Evolutionary conservation across 1,140 invertebrate genomes (phyloP).

Genomic region (Tetragnatha versicolor): DNA sequence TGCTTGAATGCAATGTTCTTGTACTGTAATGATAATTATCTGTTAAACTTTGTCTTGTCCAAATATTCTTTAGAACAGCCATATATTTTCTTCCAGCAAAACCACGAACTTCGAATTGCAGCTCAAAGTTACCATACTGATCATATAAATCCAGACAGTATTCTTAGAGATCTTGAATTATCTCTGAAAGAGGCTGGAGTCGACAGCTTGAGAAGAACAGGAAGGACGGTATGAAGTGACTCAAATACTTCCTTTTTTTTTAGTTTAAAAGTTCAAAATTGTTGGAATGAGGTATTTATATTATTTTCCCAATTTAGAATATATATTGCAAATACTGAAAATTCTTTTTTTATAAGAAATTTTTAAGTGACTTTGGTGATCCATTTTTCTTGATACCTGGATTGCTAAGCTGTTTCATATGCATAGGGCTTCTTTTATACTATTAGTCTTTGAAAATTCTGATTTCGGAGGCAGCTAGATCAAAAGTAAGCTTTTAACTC

Average conservation of each 20-base stretch:
- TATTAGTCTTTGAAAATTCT: no score
- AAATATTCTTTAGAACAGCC: not conserved
- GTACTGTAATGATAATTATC: no score
- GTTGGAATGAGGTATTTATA: conserved; percentile 61
- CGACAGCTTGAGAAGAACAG: not conserved
- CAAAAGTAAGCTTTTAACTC: no score
- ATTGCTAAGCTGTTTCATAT: no score
- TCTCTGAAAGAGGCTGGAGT: not conserved
- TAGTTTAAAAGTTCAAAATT: no score
- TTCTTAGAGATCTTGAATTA: not conserved
- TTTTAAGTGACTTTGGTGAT: not conserved
- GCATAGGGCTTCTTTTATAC: no score
- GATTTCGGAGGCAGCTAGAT: no score
- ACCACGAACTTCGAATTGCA: conserved; percentile 65
- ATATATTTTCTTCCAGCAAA: conserved; percentile 62
- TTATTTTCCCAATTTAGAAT: no score
- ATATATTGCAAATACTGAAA: not conserved
- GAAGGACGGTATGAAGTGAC: not conserved
- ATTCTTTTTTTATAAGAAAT: not conserved
- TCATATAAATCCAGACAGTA: not conserved
- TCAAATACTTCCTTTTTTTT: no score
- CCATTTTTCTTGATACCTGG: not conserved
- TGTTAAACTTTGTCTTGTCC: not conserved
- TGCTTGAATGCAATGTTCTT: no score
- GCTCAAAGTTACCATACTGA: not conserved